Base-by-base conservation (phyloP, 2,888 invertebrate species). In the Cerastis leucographa region DNA sequence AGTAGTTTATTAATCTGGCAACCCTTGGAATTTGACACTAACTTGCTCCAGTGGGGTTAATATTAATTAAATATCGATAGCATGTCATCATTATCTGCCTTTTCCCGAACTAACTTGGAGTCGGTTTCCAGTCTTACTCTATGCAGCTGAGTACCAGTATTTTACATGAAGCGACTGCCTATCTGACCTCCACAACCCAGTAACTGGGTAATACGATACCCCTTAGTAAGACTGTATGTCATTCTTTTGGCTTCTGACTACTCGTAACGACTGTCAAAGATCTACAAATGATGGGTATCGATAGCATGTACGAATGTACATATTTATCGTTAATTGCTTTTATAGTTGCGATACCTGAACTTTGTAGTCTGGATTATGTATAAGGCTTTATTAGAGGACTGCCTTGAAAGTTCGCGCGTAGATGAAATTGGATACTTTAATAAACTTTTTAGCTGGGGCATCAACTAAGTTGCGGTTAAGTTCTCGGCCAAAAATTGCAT, bases 1-100 rank as follows among this genome's bases (percentile, higher is more conserved):
- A n/a, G n/a, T n/a, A n/a, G n/a, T n/a, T 51, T 51, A n/a, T n/a
- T 9, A n/a, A 54, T 54, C 54, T n/a, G 54, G 54, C n/a, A 54
- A n/a, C n/a, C 11, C 54, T n/a, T n/a, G 54, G 54, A 54, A 51
- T 51, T 8, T 4, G 11, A 54, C 11, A 14, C n/a, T 42, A 19
- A 49, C 7, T 49, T 71, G 44, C 49, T 42, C 19, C n/a, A 59
- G 42, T 19, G 14, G 14, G 19, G n/a, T 76, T 46, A 35, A 25
- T 75, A n/a, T 54, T 54, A 12, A 46, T 54, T 29, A 29, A 46
- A 54, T 40, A 44, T 46, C n/a, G 22, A 44, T n/a, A 74, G n/a
- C 11, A 35, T 40, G n/a, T 74, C n/a, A n/a, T n/a, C n/a, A n/a
- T n/a, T n/a, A n/a, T n/a, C n/a, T n/a, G n/a, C n/a, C n/a, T n/a